Conservation (phyloP, 2,888 invertebrate species). For the Ctenicera cuprea region DNA sequence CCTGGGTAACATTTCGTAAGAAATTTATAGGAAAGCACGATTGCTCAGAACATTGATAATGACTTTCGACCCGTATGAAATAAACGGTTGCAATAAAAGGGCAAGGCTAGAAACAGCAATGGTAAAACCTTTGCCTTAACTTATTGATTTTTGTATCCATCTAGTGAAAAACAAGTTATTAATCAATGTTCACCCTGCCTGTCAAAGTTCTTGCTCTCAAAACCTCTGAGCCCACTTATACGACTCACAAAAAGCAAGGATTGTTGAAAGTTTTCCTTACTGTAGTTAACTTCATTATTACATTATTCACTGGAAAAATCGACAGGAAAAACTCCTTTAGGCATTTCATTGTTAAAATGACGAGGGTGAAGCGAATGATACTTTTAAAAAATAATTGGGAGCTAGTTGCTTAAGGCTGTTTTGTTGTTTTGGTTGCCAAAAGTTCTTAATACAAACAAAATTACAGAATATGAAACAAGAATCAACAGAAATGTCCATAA, state of each 20-base stretch:
- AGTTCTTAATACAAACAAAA: too few relatives aligned
- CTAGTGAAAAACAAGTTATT: conserved; percentile 44
- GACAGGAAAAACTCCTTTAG: background rate
- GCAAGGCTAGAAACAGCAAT: conserved; percentile 13
- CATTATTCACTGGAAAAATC: background rate
- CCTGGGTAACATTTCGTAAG: background rate
- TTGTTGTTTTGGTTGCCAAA: too few relatives aligned
- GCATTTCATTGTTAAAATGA: background rate
- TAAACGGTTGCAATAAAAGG: conserved; percentile 35
- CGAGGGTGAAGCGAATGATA: background rate
- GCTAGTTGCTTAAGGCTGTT: too few relatives aligned
- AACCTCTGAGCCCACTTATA: conserved; percentile 20
- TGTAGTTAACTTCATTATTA: conserved; percentile 20
- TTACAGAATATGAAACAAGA: too few relatives aligned
- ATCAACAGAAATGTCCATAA: too few relatives aligned
- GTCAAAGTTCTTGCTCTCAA: conserved; percentile 38
- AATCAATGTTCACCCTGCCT: conserved; percentile 42
- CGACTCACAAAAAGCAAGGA: conserved; percentile 14
- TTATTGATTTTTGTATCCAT: conserved; percentile 45
- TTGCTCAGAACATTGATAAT: conserved; percentile 21
- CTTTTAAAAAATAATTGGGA: too few relatives aligned
- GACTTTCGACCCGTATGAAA: conserved; percentile 32
- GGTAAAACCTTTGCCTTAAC: conserved; percentile 28
- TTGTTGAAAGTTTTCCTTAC: conserved; percentile 19
- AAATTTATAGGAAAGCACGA: background rate